Percentiles rank a stretch among this genome's conserved stretches.
Evolutionary conservation across 2,113 vertebrate genomes (phyloP).

Genomic region (Tupaia chinensis): DNA sequence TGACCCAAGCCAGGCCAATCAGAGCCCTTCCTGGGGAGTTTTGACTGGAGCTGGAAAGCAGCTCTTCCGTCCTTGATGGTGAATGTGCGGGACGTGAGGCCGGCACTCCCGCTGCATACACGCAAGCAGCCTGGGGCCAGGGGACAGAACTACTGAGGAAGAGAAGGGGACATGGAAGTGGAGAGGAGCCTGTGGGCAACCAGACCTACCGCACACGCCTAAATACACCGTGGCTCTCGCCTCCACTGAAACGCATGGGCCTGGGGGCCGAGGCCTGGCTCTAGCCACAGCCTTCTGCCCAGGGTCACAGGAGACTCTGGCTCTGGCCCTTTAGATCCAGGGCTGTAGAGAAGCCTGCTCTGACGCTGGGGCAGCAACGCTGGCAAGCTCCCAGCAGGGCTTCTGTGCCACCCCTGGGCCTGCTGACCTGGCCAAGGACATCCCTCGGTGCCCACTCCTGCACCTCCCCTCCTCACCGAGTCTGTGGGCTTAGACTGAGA

Average conservation of each 20-base stretch:
- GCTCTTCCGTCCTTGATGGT: accelerated
- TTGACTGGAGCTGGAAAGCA: background rate
- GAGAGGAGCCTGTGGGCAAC: background rate
- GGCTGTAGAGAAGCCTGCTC: background rate
- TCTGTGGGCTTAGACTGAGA: background rate
- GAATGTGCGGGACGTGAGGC: background rate
- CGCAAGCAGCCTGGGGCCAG: background rate
- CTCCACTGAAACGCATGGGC: too few species aligned
- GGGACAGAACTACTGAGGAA: background rate
- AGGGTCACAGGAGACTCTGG: accelerated
- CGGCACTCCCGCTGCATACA: too few species aligned
- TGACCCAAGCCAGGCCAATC: constrained; percentile 29
- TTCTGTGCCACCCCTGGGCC: background rate
- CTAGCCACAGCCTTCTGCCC: background rate
- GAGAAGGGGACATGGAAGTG: too few species aligned
- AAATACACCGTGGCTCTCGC: background rate
- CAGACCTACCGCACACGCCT: too few species aligned
- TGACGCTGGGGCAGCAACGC: background rate
- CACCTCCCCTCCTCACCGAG: background rate
- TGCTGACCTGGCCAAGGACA: background rate
- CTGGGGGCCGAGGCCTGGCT: too few species aligned
- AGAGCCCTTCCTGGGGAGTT: background rate
- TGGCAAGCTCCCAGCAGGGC: background rate
- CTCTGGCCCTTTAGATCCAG: background rate
- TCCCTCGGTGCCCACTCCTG: background rate